Conservation (phyloP, 2,113 vertebrate species). For the Mustelus asterias region DNA sequence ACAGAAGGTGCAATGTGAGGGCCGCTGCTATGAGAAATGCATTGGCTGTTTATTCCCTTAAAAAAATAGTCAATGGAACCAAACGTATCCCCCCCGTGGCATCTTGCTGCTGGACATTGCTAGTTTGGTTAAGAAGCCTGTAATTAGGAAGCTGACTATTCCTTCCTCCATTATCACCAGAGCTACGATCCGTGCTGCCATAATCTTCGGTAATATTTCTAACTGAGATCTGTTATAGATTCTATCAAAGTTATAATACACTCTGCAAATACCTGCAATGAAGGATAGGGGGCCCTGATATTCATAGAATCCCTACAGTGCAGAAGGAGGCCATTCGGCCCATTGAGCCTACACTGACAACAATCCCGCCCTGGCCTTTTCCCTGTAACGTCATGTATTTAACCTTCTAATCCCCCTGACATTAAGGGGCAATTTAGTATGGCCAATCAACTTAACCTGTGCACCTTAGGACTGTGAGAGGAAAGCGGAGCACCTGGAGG, state of each 20-base stretch:
- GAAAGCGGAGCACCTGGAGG: too few relatives aligned
- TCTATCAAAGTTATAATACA: background rate
- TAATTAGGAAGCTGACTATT: background rate
- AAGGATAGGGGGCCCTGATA: background rate
- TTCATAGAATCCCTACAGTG: too few relatives aligned
- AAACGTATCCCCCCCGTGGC: background rate
- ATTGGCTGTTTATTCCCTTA: too few relatives aligned
- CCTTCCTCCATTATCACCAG: background rate
- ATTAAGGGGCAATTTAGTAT: too few relatives aligned
- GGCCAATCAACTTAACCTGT: too few relatives aligned
- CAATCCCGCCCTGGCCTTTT: too few relatives aligned
- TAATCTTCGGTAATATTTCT: background rate
- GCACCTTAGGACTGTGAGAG: too few relatives aligned
- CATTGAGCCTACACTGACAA: too few relatives aligned
- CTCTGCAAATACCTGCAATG: background rate
- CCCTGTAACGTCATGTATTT: too few relatives aligned
- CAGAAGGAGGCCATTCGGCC: too few relatives aligned
- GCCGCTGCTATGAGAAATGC: background rate
- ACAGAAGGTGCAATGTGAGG: background rate
- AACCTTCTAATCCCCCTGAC: too few relatives aligned
- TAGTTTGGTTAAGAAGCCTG: background rate
- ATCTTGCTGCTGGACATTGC: background rate
- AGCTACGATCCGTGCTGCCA: background rate
- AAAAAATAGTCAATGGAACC: background rate
- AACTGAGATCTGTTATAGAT: background rate